Conservation (phyloP, 2,113 vertebrate species). For the Albula glossodonta region DNA sequence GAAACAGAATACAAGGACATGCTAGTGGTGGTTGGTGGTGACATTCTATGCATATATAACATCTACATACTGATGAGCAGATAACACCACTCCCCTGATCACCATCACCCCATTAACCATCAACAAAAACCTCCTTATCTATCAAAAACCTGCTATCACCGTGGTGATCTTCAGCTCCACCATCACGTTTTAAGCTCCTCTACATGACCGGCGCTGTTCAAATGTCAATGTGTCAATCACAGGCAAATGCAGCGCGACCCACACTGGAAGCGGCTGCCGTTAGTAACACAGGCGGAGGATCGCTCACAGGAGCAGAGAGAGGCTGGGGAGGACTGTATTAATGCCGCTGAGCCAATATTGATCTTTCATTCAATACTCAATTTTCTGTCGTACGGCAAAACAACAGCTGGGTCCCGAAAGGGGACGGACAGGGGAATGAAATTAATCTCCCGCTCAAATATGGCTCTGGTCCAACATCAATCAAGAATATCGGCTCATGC, state of each 20-base stretch:
- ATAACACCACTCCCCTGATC: background rate
- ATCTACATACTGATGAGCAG: background rate
- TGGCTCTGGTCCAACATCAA: background rate
- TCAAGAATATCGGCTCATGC: background rate
- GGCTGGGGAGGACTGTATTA: background rate
- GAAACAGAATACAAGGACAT: too few relatives aligned
- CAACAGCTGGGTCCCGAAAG: background rate
- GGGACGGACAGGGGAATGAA: background rate
- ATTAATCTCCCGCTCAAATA: background rate
- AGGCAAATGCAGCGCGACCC: too few relatives aligned
- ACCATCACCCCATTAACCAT: background rate
- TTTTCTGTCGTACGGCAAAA: background rate
- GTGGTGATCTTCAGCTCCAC: background rate
- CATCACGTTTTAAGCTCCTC: background rate
- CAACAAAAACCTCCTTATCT: background rate
- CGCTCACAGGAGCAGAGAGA: background rate
- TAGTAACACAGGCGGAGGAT: too few relatives aligned
- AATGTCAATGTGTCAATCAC: too few relatives aligned
- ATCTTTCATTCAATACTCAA: background rate
- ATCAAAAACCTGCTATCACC: background rate
- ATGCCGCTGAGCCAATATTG: background rate
- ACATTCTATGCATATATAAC: too few relatives aligned
- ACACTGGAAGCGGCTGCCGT: too few relatives aligned
- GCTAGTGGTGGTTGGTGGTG: too few relatives aligned
- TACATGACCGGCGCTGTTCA: background rate